These are phyloP conservation scores for Cricetomys ansorgei DNA, from an alignment of 2,113 vertebrate species.

Conservation along the genomic window DNA sequence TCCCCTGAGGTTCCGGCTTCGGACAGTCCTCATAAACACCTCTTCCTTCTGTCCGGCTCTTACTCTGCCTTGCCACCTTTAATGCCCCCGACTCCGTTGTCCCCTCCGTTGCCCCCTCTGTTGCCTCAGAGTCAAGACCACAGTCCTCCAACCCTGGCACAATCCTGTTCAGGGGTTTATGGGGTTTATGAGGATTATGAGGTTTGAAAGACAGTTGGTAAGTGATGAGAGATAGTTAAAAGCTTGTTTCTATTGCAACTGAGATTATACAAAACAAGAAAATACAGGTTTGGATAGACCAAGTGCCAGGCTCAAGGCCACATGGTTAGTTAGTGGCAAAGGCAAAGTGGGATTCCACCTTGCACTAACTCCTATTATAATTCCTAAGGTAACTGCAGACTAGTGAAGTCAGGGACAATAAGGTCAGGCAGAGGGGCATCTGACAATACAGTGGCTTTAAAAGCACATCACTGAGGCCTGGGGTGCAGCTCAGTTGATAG, in stretches of 20 bases:
- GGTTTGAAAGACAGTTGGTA: slow-evolving; percentile 2
- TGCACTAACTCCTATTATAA: not conserved
- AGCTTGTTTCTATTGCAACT: not conserved
- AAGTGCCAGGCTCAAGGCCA: not conserved
- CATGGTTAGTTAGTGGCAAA: not conserved
- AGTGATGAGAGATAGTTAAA: not conserved
- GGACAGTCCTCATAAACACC: not conserved
- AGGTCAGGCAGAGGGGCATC: not conserved
- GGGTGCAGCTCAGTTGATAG: not conserved
- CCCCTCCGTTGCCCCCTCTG: not conserved
- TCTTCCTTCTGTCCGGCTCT: not conserved
- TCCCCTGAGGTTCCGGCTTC: not conserved
- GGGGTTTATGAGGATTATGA: not conserved
- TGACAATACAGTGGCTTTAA: not conserved
- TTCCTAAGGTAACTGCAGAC: not conserved
- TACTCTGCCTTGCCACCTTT: not conserved
- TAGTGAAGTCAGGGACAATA: not conserved
- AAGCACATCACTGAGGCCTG: not conserved
- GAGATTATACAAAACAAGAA: slow-evolving; percentile 53
- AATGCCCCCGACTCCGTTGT: not conserved
- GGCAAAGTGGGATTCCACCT: not conserved
- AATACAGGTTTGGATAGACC: not conserved
- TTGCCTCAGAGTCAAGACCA: not conserved
- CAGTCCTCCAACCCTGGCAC: not conserved
- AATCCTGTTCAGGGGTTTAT: not conserved